Percentiles rank a stretch among this genome's conserved stretches.
phyloP scores from a whole-genome alignment of 2,797 vertebrate genomes.

The Phrynocephalus vlangalii region DNA sequence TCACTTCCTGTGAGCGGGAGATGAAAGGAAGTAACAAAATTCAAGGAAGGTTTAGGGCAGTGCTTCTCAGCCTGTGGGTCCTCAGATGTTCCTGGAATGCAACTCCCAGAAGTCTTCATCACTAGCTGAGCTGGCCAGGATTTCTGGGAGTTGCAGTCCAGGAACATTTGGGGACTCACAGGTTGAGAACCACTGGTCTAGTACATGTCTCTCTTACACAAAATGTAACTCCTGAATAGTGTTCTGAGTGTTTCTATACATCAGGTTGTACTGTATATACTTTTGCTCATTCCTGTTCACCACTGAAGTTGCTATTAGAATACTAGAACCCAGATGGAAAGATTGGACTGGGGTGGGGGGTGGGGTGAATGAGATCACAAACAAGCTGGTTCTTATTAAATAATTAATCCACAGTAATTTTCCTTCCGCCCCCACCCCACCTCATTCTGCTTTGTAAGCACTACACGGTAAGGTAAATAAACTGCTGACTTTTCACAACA shows the following conservation, averaged over 20 bases:
- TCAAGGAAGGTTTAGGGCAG: no score
- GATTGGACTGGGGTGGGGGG: neutral
- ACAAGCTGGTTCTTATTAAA: slow-evolving; percentile 9
- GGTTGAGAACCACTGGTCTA: no score
- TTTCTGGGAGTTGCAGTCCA: no score
- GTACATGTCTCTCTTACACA: no score
- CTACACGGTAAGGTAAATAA: slow-evolving; percentile 14
- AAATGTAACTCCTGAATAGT: neutral
- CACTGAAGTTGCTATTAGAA: neutral
- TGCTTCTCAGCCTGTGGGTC: no score
- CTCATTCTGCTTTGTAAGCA: neutral
- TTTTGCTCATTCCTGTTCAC: neutral
- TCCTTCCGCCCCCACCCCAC: neutral
- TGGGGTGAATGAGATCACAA: neutral
- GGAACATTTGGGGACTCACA: no score
- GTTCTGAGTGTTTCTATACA: neutral
- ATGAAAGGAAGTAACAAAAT: no score
- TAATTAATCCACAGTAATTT: slow-evolving; percentile 31
- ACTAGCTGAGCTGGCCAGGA: no score
- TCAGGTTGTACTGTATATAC: neutral
- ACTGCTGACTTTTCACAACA: slow-evolving; percentile 26
- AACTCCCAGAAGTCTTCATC: no score
- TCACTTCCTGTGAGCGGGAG: no score
- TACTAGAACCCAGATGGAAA: neutral
- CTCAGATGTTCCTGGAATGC: no score